Conservation (phyloP, 2,113 vertebrate genomes). For the Laticauda laticaudata region DNA sequence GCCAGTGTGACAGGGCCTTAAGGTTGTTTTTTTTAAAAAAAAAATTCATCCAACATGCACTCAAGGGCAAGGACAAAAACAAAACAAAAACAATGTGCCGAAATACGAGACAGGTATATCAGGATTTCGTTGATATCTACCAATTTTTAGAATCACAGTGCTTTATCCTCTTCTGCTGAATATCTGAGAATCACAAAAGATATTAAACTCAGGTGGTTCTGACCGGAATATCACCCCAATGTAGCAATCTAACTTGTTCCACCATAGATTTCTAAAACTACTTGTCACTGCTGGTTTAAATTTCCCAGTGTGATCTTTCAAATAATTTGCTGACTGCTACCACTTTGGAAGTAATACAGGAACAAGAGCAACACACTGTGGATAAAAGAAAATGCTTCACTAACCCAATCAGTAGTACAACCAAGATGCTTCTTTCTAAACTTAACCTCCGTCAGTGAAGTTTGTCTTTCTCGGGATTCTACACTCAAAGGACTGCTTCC, state of each 20-base stretch:
- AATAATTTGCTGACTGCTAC: conserved; percentile 35
- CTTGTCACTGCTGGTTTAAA: conserved; percentile 35
- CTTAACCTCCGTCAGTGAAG: conserved; percentile 23
- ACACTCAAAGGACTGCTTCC: conserved; percentile 1
- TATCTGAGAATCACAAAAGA: conserved; percentile 15
- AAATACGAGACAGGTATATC: background rate
- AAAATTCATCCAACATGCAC: background rate
- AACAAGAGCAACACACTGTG: conserved; percentile 27
- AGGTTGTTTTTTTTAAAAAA: background rate
- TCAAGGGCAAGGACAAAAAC: background rate
- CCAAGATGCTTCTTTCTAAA: conserved; percentile 18
- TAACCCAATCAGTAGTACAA: conserved; percentile 20
- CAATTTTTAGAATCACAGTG: conserved; percentile 21
- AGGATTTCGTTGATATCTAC: conserved; percentile 18
- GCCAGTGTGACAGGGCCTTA: no score
- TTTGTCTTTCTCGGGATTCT: background rate
- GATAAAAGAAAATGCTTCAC: conserved; percentile 35
- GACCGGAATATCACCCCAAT: conserved; percentile 25
- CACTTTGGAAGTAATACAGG: conserved; percentile 27
- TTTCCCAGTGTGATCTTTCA: conserved; percentile 29
- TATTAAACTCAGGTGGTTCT: conserved; percentile 23
- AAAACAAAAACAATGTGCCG: background rate
- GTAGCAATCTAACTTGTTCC: conserved; percentile 26
- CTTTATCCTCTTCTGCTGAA: conserved; percentile 19
- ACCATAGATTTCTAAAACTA: conserved; percentile 31